Evolutionary conservation across 2,797 vertebrate genomes (phyloP), one percentile per base, ranked within the genome.

Genomic region (Nasua narica): DNA sequence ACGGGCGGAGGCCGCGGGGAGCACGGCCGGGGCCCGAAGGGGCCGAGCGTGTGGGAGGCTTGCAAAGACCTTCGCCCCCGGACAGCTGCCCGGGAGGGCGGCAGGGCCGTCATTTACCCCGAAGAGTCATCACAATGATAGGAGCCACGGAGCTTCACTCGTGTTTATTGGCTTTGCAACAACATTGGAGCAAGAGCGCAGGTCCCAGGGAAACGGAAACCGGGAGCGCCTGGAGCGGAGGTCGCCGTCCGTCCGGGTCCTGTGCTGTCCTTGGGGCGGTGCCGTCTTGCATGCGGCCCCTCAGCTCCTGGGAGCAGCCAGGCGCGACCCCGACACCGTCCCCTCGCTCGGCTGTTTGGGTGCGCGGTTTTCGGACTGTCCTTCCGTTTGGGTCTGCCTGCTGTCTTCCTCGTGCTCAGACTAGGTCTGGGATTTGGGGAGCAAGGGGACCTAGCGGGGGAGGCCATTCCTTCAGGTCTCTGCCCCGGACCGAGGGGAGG

Each of bases 221-320:
- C 14, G 1, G 5, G 2, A 1, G 48, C 2, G 0, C 27, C 18
- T 4, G 5, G 23, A 16, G 32, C 21, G 25, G 72, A 25, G 14
- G 10, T 37, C 27, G 2, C 43, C 0, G 18, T 29, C 29, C 29
- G 40, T 54, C 54, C n/a, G 5, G 0, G 0, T 3, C 4, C 72
- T 0, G 50, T 4, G 37, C 46, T 19, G 58, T 48, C 81, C 67
- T 77, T 35, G 40, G 86, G 69, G 9, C 0, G 0, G 35, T 10
- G 16, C 54, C 25, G 0, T 37, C 40, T 48, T 29, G 7, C n/a
- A n/a, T 32, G 62, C 54, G 14, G 18, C 54, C 37, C 52, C 18
- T 0, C 35, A 81, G n/a, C 32, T 40, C 48, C 60, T 46, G 78
- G 2, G 67, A 74, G 72, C 2, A 46, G 40, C 13, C 0, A 18